Conservation (phyloP, 2,888 invertebrate genomes). For the Volucella bombylans region DNA sequence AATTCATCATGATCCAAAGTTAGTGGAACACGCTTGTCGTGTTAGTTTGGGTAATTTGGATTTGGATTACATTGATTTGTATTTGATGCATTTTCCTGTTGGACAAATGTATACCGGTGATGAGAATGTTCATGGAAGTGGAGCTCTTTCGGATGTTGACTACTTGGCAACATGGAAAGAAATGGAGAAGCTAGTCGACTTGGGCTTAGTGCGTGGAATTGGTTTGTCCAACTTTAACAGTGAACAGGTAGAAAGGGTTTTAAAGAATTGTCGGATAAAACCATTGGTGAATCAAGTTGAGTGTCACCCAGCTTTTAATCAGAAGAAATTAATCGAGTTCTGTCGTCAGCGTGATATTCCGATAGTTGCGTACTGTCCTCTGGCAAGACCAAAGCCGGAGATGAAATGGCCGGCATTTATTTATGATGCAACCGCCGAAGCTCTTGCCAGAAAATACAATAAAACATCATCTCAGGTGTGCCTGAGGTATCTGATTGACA, state of each 20-base stretch:
- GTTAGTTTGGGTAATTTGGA: slow-evolving; percentile 86
- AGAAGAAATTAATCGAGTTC: slow-evolving; percentile 86
- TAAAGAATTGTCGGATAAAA: slow-evolving; percentile 79
- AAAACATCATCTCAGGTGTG: slow-evolving; percentile 86
- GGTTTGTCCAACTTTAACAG: slow-evolving; percentile 81
- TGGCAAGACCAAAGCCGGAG: slow-evolving; percentile 86
- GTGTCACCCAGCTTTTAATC: slow-evolving; percentile 81
- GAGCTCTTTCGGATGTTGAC: slow-evolving; percentile 79
- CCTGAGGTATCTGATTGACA: slow-evolving; percentile 85
- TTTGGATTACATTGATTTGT: slow-evolving; percentile 90
- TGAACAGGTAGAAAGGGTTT: slow-evolving; percentile 79
- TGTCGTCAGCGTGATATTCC: slow-evolving; percentile 86
- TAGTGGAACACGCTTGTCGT: slow-evolving; percentile 86
- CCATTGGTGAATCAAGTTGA: slow-evolving; percentile 82
- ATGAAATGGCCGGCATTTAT: slow-evolving; percentile 83
- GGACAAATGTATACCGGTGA: slow-evolving; percentile 85
- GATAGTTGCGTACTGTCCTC: slow-evolving; percentile 88
- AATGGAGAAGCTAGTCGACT: slow-evolving; percentile 81
- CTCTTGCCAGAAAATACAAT: slow-evolving; percentile 85
- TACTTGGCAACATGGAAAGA: slow-evolving; percentile 81
- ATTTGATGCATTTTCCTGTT: slow-evolving; percentile 92
- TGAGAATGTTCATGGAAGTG: slow-evolving; percentile 79
- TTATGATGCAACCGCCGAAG: slow-evolving; percentile 81
- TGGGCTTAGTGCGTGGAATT: slow-evolving; percentile 79
- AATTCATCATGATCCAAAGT: slow-evolving; percentile 86